phyloP scores from a whole-genome alignment of 2,888 invertebrate genomes.

The Netelia virgata region DNA sequence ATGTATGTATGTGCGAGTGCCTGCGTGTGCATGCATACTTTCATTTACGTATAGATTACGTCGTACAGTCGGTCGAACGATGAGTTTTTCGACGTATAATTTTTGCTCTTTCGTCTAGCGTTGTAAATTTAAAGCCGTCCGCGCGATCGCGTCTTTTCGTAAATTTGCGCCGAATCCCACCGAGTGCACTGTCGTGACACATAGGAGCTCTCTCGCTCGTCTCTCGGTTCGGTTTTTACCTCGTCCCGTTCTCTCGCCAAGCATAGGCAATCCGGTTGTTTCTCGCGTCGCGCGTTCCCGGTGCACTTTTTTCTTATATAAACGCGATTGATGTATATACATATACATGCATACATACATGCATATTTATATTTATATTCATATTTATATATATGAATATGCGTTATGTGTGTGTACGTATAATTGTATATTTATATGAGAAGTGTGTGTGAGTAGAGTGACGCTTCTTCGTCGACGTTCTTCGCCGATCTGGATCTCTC shows the following conservation, averaged over 20 bases:
- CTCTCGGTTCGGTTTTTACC: background rate
- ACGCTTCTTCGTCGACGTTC: conserved; percentile 14
- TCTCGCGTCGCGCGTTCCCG: background rate
- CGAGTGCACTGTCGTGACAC: conserved; percentile 39
- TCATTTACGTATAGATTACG: no score
- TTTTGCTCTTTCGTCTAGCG: background rate
- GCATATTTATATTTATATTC: background rate
- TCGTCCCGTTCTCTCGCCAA: conserved; percentile 17
- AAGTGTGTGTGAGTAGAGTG: conserved; percentile 21
- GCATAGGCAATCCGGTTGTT: background rate
- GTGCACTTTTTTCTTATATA: background rate
- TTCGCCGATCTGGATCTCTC: conserved; percentile 18
- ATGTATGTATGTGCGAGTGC: no score
- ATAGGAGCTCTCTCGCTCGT: background rate
- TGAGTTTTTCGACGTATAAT: background rate
- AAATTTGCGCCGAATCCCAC: conserved; percentile 36
- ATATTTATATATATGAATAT: background rate
- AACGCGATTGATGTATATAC: background rate
- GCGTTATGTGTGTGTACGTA: conserved; percentile 5
- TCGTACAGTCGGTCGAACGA: no score
- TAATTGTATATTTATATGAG: background rate
- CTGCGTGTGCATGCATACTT: no score
- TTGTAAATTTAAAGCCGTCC: conserved; percentile 16
- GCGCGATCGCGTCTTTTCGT: conserved; percentile 46
- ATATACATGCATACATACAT: background rate